Percentiles rank a stretch among this genome's conserved stretches.
Evolutionary conservation across 1,140 invertebrate species (phyloP).

Genomic region (Drosophila murphyi): DNA sequence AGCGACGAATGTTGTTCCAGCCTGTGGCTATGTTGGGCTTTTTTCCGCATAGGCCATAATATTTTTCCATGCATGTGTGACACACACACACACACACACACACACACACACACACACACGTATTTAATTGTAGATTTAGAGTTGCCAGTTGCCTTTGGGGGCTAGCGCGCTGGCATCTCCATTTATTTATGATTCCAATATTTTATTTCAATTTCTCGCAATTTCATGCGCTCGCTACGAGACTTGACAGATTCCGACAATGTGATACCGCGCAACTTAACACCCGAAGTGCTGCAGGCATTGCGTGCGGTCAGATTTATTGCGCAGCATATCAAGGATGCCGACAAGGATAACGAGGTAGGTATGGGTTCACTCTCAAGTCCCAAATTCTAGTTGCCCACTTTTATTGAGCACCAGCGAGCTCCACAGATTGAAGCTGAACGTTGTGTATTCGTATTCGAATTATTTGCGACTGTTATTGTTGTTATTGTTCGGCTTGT

Average conservation of each 20-base stretch:
- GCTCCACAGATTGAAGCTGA: slow-evolving; percentile 22
- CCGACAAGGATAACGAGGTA: slow-evolving; percentile 97
- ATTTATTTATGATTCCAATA: slow-evolving; percentile 80
- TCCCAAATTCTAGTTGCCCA: slow-evolving; percentile 53
- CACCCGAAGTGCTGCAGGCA: slow-evolving; percentile 94
- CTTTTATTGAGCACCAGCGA: slow-evolving; percentile 65
- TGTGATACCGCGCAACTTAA: slow-evolving; percentile 91
- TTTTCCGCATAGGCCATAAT: slow-evolving; percentile 49
- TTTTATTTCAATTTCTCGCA: slow-evolving; percentile 80
- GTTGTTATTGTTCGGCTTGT: slow-evolving; percentile 66
- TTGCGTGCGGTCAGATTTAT: slow-evolving; percentile 97
- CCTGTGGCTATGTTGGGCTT: slow-evolving; percentile 22
- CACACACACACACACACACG: slow-evolving; percentile 5
- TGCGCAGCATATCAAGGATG: slow-evolving; percentile 98
- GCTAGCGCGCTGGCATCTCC: slow-evolving; percentile 30
- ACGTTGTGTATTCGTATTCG: slow-evolving; percentile 22
- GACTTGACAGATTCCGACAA: slow-evolving; percentile 89
- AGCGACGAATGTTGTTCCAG: slow-evolving; percentile 24
- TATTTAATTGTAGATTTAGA: slow-evolving; percentile 29
- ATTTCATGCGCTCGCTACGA: slow-evolving; percentile 71
- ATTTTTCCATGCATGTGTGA: slow-evolving; percentile 52
- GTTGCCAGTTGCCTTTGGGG: slow-evolving; percentile 27
- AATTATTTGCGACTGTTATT: slow-evolving; percentile 44
- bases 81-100: slow-evolving; percentile 5
- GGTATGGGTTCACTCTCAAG: slow-evolving; percentile 48